Conservation (phyloP, 2,113 vertebrate species). For the Ceyx margarethae region DNA sequence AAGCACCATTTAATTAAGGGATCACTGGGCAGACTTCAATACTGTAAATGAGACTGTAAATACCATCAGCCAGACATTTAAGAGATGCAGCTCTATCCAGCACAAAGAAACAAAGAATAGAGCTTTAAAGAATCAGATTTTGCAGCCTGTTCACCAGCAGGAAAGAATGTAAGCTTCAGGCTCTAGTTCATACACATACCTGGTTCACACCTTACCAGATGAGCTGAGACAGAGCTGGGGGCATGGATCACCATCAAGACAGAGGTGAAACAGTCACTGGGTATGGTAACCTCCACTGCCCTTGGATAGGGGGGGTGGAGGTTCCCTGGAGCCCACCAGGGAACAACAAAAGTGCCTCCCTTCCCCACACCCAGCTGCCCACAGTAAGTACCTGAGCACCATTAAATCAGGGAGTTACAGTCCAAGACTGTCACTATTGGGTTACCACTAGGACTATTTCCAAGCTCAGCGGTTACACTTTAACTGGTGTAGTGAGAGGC, state of each 20-base stretch:
- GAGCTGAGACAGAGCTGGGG: not conserved
- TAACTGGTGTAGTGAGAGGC: not conserved
- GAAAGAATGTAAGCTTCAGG: not conserved
- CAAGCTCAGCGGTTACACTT: not conserved
- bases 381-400: not conserved
- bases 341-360: not conserved
- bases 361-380: not conserved
- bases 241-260: not conserved
- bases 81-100: not conserved
- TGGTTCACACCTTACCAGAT: not conserved
- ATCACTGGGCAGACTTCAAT: not conserved
- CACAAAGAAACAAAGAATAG: not conserved
- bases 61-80: not conserved
- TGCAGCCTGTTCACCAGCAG: not conserved
- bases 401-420: not conserved
- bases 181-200: not conserved
- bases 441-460: not conserved
- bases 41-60: not conserved
- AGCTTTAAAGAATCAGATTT: not conserved
- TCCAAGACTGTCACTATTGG: no score
- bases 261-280: not conserved
- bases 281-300: not conserved
- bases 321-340: not conserved
- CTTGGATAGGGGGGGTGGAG: no score
- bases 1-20: not conserved